phyloP scores from a whole-genome alignment of 2,797 vertebrate species.

The Nannoperca obscura region DNA sequence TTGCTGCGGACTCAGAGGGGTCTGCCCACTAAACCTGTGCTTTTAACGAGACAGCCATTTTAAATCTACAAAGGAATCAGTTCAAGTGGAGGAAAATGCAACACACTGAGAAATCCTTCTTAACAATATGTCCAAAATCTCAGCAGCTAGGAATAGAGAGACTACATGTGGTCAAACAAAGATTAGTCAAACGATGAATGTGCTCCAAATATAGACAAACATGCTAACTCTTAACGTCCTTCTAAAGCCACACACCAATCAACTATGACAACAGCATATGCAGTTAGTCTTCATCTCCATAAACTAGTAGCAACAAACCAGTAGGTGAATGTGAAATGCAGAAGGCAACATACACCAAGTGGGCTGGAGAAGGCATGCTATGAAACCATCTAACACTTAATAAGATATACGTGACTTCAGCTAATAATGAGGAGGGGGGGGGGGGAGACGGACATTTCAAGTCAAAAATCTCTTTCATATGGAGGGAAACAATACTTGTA shows the following conservation, averaged over 20 bases:
- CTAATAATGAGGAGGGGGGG: conserved; percentile 8
- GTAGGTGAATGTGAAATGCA: neutral
- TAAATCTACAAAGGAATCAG: conserved; percentile 53
- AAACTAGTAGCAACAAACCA: neutral
- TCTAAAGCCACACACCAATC: conserved; percentile 12
- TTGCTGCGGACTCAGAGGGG: conserved; percentile 66
- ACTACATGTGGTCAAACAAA: neutral
- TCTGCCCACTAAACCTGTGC: conserved; percentile 68
- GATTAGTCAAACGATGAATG: conserved; percentile 7
- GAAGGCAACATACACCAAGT: neutral
- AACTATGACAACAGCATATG: conserved; percentile 3
- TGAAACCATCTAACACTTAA: conserved; percentile 16
- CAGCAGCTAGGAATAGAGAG: neutral
- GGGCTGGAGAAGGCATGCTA: neutral
- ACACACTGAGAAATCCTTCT: neutral
- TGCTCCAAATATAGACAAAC: conserved; percentile 23
- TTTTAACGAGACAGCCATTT: conserved; percentile 77
- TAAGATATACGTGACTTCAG: conserved; percentile 31
- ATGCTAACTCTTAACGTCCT: neutral
- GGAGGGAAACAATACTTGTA: conserved; percentile 11
- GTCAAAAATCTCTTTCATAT: neutral
- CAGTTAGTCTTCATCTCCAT: neutral
- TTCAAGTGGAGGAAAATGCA: conserved; percentile 17
- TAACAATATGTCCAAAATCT: neutral
- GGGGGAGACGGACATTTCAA: conserved; percentile 18